phyloP scores from a whole-genome alignment of 2,797 vertebrate species.

The Glyptemys insculpta region DNA sequence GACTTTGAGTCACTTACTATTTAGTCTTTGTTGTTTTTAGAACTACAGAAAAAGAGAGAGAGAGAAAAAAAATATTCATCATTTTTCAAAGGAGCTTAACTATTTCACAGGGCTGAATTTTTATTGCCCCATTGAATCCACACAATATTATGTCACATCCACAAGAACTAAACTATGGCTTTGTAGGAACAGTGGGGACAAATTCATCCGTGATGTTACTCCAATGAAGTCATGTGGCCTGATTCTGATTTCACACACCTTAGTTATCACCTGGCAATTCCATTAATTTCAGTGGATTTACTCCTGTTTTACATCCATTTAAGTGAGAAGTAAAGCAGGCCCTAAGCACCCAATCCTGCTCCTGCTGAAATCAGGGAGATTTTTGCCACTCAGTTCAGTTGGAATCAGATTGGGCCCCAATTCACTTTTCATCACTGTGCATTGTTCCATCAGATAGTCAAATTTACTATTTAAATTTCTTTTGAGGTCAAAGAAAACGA shows the following conservation, averaged over 20 bases:
- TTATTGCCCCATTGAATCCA: background rate
- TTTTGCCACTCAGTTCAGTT: accelerated
- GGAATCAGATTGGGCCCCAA: background rate
- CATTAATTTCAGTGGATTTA: background rate
- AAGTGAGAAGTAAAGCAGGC: background rate
- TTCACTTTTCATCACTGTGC: slow-evolving; percentile 16
- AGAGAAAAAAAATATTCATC: background rate
- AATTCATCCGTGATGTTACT: background rate
- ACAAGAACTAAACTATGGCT: background rate
- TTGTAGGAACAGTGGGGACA: background rate
- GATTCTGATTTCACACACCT: background rate
- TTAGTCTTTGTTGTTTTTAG: background rate
- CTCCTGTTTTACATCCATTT: background rate
- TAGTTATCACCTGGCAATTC: background rate
- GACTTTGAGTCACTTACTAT: background rate
- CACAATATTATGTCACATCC: background rate
- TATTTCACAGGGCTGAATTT: background rate
- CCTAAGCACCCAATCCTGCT: background rate
- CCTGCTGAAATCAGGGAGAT: background rate
- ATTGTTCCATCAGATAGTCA: background rate
- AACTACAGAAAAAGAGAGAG: background rate
- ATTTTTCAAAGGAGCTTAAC: slow-evolving; percentile 2
- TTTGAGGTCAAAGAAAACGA: slow-evolving; percentile 61
- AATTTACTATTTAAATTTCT: slow-evolving; percentile 52
- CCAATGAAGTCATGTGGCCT: background rate